phyloP scores from a whole-genome alignment of 1,140 invertebrate species.

The Apocrypta bakeri region DNA sequence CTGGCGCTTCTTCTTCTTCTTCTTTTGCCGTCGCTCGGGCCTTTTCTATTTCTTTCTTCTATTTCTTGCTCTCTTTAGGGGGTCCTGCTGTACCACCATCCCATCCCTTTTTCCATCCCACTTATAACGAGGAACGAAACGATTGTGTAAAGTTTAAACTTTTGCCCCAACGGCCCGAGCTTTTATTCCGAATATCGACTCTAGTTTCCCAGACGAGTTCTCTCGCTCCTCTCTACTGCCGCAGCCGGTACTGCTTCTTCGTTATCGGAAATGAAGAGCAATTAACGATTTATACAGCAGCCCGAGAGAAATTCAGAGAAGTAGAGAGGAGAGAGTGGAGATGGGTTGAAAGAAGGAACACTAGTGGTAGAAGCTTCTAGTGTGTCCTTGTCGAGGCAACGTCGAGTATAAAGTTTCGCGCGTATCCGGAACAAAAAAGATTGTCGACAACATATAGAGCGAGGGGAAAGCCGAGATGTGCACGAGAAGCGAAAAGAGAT shows the following conservation, averaged over 20 bases:
- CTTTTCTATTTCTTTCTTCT: slow-evolving; percentile 1
- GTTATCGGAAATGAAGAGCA: slow-evolving; percentile 43
- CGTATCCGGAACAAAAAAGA: neutral
- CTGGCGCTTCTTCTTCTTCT: neutral
- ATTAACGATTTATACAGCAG: slow-evolving; percentile 33
- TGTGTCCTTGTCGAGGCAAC: neutral
- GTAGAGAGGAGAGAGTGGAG: neutral
- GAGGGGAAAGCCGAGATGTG: neutral
- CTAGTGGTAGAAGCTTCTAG: neutral
- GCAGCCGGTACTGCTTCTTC: slow-evolving; percentile 11
- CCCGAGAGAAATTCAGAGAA: neutral
- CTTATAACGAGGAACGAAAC: slow-evolving; percentile 34
- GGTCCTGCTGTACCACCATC: neutral
- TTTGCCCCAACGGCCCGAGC: neutral
- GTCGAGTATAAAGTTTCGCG: slow-evolving; percentile 18
- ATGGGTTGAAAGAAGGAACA: neutral
- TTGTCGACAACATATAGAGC: neutral
- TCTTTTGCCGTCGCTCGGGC: neutral
- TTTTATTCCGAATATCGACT: slow-evolving; percentile 40
- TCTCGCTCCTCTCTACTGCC: neutral
- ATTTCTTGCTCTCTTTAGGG: neutral
- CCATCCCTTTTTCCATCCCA: neutral
- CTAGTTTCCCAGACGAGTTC: neutral
- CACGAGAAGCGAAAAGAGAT: neutral
- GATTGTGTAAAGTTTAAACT: slow-evolving; percentile 19